Evolutionary conservation across 2,113 vertebrate species (phyloP).

Genomic region (Apodemus sylvaticus): DNA sequence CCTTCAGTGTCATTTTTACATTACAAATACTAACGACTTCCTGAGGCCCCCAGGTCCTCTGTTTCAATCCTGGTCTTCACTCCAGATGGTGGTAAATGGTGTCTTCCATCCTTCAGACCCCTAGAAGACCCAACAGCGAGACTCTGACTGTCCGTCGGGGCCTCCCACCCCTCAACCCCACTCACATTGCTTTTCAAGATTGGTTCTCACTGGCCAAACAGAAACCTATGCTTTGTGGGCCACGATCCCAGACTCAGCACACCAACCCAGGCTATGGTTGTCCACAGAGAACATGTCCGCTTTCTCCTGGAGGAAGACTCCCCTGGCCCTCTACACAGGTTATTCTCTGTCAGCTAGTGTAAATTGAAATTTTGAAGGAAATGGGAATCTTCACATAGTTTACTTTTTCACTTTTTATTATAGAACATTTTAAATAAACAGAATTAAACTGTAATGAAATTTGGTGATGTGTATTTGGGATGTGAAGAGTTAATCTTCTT

Average conservation of each 20-base stretch:
- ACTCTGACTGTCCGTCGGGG: background rate
- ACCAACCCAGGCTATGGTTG: background rate
- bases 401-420: conserved; percentile 1
- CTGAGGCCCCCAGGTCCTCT: background rate
- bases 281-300: background rate
- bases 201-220: background rate
- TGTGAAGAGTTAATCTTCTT: background rate
- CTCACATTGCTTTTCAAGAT: background rate
- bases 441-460: background rate
- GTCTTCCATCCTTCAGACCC: background rate
- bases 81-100: background rate
- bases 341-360: background rate
- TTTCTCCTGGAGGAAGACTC: background rate
- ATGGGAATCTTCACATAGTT: background rate
- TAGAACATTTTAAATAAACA: background rate
- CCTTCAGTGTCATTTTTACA: background rate
- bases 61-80: background rate
- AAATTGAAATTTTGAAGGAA: background rate
- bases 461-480: background rate
- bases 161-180: background rate
- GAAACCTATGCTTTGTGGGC: background rate
- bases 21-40: background rate
- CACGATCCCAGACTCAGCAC: background rate
- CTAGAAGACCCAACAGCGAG: background rate
- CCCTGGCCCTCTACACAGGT: background rate